Evolutionary conservation across 30 jellyfish, hydroid and myxozoan genomes (phyloP).

Genomic region (Aurelia aurita): DNA sequence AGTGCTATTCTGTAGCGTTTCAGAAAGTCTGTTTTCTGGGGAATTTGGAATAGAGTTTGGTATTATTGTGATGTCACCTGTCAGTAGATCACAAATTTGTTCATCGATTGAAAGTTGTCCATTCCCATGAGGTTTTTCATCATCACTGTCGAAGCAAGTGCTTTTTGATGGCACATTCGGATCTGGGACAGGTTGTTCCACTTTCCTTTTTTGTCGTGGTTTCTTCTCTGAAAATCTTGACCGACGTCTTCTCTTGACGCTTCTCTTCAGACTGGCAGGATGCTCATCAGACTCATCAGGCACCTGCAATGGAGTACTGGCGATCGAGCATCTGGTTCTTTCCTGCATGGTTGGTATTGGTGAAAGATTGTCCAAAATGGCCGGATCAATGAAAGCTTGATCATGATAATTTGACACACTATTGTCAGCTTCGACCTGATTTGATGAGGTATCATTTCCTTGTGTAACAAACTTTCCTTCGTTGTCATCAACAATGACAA

Average conservation of each 20-base stretch:
- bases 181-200: neutral
- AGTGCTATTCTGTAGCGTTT: neutral
- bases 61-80: slow-evolving; percentile 21
- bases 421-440: too few species aligned
- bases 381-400: slow-evolving; percentile 44
- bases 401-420: slow-evolving; percentile 4
- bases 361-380: slow-evolving; percentile 28
- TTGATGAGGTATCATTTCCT: too few species aligned
- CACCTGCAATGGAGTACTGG: slow-evolving; percentile 42
- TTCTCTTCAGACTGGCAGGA: neutral
- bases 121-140: neutral
- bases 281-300: neutral
- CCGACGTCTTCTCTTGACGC: slow-evolving; percentile 50
- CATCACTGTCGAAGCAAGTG: neutral
- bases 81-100: slow-evolving; percentile 3
- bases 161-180: neutral
- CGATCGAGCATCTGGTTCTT: slow-evolving; percentile 1
- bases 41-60: slow-evolving; percentile 32
- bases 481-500: too few species aligned
- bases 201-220: slow-evolving; percentile 26
- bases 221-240: slow-evolving; percentile 29
- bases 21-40: neutral
- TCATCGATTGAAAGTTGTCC: slow-evolving; percentile 15
- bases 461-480: too few species aligned
- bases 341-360: slow-evolving; percentile 23